Percentiles rank a stretch among this genome's conserved stretches.
These are phyloP conservation scores for Drosophila yakuba DNA, from an alignment of 1,140 invertebrate species.

Conservation along the genomic window DNA sequence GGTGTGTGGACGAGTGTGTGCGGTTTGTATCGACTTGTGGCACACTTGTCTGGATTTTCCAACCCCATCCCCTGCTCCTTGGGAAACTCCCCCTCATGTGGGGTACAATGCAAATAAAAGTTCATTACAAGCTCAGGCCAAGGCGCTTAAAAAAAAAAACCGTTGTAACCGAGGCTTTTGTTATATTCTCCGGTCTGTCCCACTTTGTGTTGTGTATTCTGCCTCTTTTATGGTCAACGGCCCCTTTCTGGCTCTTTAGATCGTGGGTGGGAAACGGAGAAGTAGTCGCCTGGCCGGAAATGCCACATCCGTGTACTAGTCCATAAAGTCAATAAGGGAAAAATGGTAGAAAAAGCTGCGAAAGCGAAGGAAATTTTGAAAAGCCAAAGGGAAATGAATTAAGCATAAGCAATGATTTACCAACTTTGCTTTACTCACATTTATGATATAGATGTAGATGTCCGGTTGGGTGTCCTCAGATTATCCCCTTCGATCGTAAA, in stretches of 20 bases:
- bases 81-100: not conserved
- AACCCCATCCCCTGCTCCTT: not conserved
- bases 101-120: constrained; percentile 77
- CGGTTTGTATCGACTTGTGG: constrained; percentile 77
- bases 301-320: constrained; percentile 70
- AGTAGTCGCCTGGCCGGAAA: constrained; percentile 57
- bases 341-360: constrained; percentile 39
- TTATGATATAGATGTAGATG: constrained; percentile 52
- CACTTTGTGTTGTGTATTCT: constrained; percentile 42
- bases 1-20: constrained; percentile 54
- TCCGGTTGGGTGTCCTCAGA: constrained; percentile 14
- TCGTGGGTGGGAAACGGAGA: constrained; percentile 44
- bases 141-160: constrained; percentile 72
- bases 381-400: constrained; percentile 77
- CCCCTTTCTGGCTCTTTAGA: constrained; percentile 32
- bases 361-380: constrained; percentile 55
- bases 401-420: constrained; percentile 75
- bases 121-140: constrained; percentile 72
- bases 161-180: constrained; percentile 46
- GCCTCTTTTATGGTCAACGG: constrained; percentile 71
- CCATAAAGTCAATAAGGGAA: constrained; percentile 38
- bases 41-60: constrained; percentile 46
- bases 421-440: constrained; percentile 37
- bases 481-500: constrained; percentile 14
- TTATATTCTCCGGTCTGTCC: constrained; percentile 33